Percentiles rank a stretch among this genome's conserved stretches.
Conservation (phyloP, 2,797 vertebrate genomes). For the Chromobotia macracanthus region DNA sequence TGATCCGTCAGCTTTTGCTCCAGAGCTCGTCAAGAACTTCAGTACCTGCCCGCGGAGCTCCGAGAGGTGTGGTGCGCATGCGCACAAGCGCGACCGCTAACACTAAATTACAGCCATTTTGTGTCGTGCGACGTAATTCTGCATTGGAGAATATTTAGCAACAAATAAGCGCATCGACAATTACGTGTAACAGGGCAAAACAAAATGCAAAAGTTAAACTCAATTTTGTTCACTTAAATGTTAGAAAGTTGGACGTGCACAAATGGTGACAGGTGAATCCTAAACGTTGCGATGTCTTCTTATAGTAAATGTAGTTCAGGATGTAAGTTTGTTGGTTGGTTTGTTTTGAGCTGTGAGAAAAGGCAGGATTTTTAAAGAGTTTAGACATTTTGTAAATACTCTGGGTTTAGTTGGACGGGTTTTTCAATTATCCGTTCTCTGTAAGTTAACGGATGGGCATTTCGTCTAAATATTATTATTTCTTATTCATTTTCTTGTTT, state of each 20-base stretch:
- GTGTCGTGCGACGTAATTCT: constrained; percentile 48
- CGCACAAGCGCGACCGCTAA: constrained; percentile 61
- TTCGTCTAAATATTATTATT: not conserved
- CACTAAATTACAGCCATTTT: constrained; percentile 70
- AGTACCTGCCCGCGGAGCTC: constrained; percentile 71
- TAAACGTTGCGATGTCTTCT: too few species aligned
- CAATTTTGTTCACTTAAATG: not conserved
- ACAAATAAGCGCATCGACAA: not conserved
- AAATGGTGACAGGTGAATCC: not conserved
- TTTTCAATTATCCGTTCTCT: not conserved
- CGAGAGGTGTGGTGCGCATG: constrained; percentile 78
- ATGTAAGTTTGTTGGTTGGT: too few species aligned
- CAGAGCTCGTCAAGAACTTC: constrained; percentile 63
- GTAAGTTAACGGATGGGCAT: not conserved
- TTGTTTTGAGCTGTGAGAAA: too few species aligned
- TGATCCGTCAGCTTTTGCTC: constrained; percentile 63
- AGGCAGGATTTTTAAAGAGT: too few species aligned
- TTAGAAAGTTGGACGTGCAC: not conserved
- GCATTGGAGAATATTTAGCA: constrained; percentile 9
- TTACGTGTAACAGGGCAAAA: not conserved
- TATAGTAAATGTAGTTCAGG: too few species aligned
- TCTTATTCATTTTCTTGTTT: not conserved
- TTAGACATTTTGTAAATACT: too few species aligned
- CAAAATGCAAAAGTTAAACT: not conserved
- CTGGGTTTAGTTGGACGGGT: too few species aligned